Evolutionary conservation across 2,888 invertebrate genomes (phyloP), one percentile per base, ranked within the genome.

Genomic region (Pterostichus madidus): DNA sequence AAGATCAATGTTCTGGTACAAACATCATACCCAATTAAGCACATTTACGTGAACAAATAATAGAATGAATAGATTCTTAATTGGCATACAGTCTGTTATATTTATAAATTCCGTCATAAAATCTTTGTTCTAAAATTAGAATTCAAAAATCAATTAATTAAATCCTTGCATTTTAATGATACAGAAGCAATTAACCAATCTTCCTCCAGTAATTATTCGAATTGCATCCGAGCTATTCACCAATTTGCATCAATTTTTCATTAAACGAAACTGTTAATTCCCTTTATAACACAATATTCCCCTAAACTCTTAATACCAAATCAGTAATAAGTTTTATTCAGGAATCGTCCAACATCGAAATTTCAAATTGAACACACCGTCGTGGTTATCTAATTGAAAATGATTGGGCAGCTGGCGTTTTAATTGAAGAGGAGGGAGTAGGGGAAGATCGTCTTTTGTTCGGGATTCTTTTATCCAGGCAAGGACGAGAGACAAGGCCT

Each of bases 371-470:
- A 56, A 56, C 11, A 56, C 56, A 15, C 8, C 15, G 24, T 52
- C 17, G 56, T 6, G 56, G 56, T 56, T 56, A 56, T 15, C 49
- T 49, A 49, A 49, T 49, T 56, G 17, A 56, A 56, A 56, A 56
- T 56, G 56, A 56, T 17, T 49, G 49, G 49, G n/a, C 56, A 17
- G 15, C 56, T 7, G 5, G 56, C 13, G 56, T 17, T 17, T 56
- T 13, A 56, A 13, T 56, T 11, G 56, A 56, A 56, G 56, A 2
- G 6, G 56, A 7, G 13, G 17, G 56, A 5, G n/a, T 5, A 17
- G 11, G 49, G 11, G 49, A n/a, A 39, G 39, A 39, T 44, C 68
- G 68, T 44, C 68, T 44, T 68, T 71, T 71, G 68, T 71, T 71
- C 68, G 68, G 15, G 68, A 46, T 71, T 71, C 44, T 44, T 71